Conservation (phyloP, 1,140 invertebrate genomes). For the Triops longicaudatus region DNA sequence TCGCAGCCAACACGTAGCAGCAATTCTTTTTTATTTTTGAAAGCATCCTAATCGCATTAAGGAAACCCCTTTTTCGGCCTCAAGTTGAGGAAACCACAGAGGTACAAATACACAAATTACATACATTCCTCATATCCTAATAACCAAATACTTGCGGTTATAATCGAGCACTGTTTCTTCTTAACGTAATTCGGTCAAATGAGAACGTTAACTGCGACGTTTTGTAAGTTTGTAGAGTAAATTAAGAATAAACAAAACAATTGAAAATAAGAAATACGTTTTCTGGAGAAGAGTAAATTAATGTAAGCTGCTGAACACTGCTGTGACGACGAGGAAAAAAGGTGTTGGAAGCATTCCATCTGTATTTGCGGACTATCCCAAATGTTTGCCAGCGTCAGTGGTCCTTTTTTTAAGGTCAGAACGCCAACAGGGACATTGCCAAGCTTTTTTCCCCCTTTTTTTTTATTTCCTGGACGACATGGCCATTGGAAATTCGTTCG, state of each 20-base stretch:
- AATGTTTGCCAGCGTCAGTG: not conserved
- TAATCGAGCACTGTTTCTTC: too few species aligned
- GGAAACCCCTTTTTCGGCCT: not conserved
- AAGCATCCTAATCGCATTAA: not conserved
- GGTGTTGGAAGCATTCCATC: not conserved
- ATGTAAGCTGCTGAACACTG: not conserved
- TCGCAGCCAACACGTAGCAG: not conserved
- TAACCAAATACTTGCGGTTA: too few species aligned
- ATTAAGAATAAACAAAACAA: too few species aligned
- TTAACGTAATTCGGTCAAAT: too few species aligned
- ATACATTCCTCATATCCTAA: too few species aligned
- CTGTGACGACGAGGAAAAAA: not conserved
- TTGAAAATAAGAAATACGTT: too few species aligned
- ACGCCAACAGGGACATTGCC: not conserved
- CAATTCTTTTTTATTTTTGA: too few species aligned
- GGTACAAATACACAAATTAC: too few species aligned
- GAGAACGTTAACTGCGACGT: too few species aligned
- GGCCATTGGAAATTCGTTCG: not conserved
- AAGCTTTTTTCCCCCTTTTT: not conserved
- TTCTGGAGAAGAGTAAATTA: too few species aligned
- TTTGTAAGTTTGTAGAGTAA: too few species aligned
- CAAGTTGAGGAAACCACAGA: too few species aligned
- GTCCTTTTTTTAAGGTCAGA: not conserved
- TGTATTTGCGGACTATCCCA: not conserved
- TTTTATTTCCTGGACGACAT: not conserved